Conservation (phyloP, 2,888 invertebrate species). For the Lepetodrilus schrolli region DNA sequence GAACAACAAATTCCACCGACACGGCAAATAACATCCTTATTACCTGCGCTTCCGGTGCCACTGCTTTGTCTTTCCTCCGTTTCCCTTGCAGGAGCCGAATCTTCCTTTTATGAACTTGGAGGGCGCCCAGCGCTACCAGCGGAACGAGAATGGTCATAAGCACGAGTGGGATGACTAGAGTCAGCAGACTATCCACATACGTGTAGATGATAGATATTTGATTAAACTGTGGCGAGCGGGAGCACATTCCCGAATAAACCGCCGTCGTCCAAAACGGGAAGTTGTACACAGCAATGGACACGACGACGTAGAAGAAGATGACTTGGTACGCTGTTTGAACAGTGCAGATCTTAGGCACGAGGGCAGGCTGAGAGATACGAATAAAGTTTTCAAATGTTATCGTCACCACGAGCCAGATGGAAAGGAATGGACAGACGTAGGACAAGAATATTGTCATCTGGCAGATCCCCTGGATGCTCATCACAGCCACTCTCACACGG, state of each 20-base stretch:
- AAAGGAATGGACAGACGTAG: constrained; percentile 37
- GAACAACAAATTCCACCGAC: constrained; percentile 32
- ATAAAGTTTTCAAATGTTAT: constrained; percentile 40
- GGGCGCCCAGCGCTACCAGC: constrained; percentile 29
- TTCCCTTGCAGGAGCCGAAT: neutral
- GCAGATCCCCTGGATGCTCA: constrained; percentile 33
- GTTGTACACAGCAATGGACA: constrained; percentile 32
- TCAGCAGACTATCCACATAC: constrained; percentile 36
- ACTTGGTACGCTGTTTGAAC: constrained; percentile 27
- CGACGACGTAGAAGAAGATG: neutral
- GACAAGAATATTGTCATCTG: constrained; percentile 33
- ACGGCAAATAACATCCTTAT: constrained; percentile 35
- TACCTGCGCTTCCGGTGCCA: constrained; percentile 30
- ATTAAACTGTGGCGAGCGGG: neutral
- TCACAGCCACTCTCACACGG: constrained; percentile 16
- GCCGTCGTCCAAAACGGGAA: constrained; percentile 37
- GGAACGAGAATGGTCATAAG: constrained; percentile 31
- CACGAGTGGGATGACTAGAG: constrained; percentile 30
- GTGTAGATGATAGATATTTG: constrained; percentile 25
- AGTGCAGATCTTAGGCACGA: constrained; percentile 32
- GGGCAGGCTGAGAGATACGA: constrained; percentile 35
- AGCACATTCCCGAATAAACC: neutral
- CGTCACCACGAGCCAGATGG: constrained; percentile 38
- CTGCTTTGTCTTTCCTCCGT: neutral
- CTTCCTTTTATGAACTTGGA: constrained; percentile 25